Conservation (phyloP, 2,113 vertebrate species). For the Bubo bubo region DNA sequence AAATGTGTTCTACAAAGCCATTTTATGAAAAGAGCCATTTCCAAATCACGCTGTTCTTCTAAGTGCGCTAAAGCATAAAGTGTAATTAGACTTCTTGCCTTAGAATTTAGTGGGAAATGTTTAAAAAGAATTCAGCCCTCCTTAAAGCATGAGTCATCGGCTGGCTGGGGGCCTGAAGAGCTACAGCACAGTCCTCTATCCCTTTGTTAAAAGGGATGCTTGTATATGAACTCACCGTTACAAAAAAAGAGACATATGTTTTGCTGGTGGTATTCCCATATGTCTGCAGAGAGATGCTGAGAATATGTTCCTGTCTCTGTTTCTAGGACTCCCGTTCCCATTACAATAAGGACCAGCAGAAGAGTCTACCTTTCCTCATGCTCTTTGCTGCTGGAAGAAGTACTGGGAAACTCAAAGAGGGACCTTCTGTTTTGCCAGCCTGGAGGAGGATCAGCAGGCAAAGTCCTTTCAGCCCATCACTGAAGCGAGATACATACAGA, state of each 20-base stretch:
- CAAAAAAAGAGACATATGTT: neutral
- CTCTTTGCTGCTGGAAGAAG: neutral
- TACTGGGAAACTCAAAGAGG: neutral
- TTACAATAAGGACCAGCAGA: neutral
- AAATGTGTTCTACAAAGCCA: slow-evolving; percentile 26
- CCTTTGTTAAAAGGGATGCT: neutral
- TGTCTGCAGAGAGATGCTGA: neutral
- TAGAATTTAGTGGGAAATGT: slow-evolving; percentile 12
- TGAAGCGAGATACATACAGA: fast-evolving
- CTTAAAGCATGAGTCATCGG: neutral
- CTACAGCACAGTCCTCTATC: neutral
- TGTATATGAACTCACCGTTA: neutral
- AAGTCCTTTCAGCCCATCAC: neutral
- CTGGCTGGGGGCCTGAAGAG: neutral
- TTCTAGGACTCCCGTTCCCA: neutral
- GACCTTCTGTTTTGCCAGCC: neutral
- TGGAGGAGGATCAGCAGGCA: neutral
- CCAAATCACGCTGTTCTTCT: slow-evolving; percentile 61
- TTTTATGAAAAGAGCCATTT: slow-evolving; percentile 48
- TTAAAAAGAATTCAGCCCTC: neutral
- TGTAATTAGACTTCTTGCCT: slow-evolving; percentile 61
- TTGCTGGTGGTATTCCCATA: neutral
- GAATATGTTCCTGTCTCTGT: neutral
- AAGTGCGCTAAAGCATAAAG: slow-evolving; percentile 42
- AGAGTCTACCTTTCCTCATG: neutral